Conservation (phyloP, 2,113 vertebrate species). For the Anarhynchus alexandrinus region DNA sequence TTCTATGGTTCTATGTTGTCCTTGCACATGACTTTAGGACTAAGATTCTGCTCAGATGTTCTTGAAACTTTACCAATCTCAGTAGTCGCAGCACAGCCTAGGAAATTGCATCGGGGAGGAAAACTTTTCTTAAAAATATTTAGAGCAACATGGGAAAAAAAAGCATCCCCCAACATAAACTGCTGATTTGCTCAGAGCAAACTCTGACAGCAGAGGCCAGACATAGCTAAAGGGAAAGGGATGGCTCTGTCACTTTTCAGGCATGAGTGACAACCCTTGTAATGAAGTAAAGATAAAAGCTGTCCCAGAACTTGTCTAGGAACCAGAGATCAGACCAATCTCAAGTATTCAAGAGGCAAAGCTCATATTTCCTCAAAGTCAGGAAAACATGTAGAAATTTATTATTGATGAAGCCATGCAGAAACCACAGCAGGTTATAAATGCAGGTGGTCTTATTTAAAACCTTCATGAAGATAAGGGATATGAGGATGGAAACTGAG, state of each 20-base stretch:
- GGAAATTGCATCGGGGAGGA: neutral
- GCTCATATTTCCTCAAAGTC: neutral
- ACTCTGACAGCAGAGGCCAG: conserved; percentile 5
- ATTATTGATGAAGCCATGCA: neutral
- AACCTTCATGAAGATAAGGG: neutral
- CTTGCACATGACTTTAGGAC: neutral
- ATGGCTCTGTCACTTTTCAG: neutral
- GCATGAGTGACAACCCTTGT: conserved; percentile 9
- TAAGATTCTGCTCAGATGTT: neutral
- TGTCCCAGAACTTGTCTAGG: neutral
- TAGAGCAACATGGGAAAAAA: neutral
- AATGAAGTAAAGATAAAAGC: conserved; percentile 19
- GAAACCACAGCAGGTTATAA: neutral
- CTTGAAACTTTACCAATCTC: neutral
- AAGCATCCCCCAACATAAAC: neutral
- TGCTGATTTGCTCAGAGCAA: neutral
- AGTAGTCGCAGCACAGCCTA: neutral
- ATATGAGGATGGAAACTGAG: neutral
- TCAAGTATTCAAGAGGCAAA: neutral
- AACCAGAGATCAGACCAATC: neutral
- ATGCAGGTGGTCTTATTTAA: neutral
- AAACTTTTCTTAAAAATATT: neutral
- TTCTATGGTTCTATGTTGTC: neutral
- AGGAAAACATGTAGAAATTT: neutral
- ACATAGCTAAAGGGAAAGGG: neutral